A percentile compares a stretch with the other conserved stretches of the same genome.
These are phyloP conservation scores for Apamea epomidion DNA, from an alignment of 2,888 invertebrate genomes.

Conservation along the genomic window DNA sequence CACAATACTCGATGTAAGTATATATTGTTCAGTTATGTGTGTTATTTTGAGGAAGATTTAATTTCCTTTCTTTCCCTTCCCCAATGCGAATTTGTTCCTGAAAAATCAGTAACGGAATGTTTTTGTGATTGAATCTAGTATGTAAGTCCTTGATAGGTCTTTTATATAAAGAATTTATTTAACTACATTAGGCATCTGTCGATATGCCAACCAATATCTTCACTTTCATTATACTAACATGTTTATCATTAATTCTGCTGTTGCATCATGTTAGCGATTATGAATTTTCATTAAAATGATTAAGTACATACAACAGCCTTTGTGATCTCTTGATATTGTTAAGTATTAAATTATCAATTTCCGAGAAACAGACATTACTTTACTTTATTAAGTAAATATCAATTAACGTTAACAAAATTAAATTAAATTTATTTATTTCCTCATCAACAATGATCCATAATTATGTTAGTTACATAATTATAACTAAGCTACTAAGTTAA, in stretches of 20 bases:
- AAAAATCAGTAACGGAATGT: not conserved
- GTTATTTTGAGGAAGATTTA: slow-evolving; percentile 1
- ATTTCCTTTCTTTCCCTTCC: not conserved
- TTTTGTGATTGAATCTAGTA: not conserved
- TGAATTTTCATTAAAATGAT: not conserved
- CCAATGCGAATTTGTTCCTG: not conserved
- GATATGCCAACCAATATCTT: not conserved
- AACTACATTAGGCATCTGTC: not conserved
- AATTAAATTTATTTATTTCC: too few relatives aligned
- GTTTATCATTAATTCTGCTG: not conserved
- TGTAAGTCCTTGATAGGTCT: not conserved
- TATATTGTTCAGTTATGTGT: not conserved
- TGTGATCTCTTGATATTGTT: not conserved
- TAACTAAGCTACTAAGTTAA: too few relatives aligned
- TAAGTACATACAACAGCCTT: not conserved
- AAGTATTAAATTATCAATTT: not conserved
- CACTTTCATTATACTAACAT: not conserved
- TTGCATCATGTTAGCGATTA: not conserved
- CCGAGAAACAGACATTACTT: not conserved
- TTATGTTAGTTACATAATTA: too few relatives aligned
- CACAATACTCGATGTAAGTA: not conserved
- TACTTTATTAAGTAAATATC: not conserved
- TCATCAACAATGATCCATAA: too few relatives aligned
- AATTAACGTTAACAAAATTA: not conserved
- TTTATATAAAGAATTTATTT: not conserved